Evolutionary conservation across 64 coral and sea anemone genomes (phyloP).

Genomic region (Anthopleura sola): DNA sequence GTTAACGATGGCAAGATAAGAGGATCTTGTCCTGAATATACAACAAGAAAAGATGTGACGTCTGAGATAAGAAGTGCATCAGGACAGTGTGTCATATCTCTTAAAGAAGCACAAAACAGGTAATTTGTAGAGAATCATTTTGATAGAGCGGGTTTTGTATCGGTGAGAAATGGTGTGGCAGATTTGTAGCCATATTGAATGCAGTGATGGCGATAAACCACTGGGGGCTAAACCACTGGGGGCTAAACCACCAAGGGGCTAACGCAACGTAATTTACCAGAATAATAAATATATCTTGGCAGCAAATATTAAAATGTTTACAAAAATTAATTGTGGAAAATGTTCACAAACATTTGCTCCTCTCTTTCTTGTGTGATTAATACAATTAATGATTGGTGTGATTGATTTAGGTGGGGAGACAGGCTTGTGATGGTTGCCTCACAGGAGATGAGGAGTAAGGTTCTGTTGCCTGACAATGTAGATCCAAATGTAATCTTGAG

Average conservation of each 20-base stretch:
- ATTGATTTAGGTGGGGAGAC: slow-evolving; percentile 66
- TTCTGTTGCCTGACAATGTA: slow-evolving; percentile 47
- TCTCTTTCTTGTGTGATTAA: no score
- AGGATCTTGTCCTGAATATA: slow-evolving; percentile 67
- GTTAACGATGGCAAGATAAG: slow-evolving; percentile 53
- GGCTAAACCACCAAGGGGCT: no score
- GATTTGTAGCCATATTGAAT: no score
- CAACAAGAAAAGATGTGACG: slow-evolving; percentile 59
- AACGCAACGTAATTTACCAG: no score
- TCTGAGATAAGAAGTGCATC: slow-evolving; percentile 35
- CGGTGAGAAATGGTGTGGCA: no score
- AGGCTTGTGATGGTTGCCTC: slow-evolving; percentile 83
- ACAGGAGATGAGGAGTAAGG: slow-evolving; percentile 63
- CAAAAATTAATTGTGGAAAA: not conserved
- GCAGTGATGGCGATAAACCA: no score
- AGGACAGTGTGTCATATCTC: slow-evolving; percentile 21
- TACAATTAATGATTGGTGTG: not conserved
- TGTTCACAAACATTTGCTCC: no score
- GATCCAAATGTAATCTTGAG: slow-evolving; percentile 47
- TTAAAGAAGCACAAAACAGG: slow-evolving; percentile 56
- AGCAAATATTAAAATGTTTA: no score
- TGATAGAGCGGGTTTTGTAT: no score
- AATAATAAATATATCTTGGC: no score
- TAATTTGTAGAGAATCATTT: not conserved
- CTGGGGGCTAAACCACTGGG: no score